Evolutionary conservation across 2,113 vertebrate genomes (phyloP).

Genomic region (Plecturocebus donacophilus): DNA sequence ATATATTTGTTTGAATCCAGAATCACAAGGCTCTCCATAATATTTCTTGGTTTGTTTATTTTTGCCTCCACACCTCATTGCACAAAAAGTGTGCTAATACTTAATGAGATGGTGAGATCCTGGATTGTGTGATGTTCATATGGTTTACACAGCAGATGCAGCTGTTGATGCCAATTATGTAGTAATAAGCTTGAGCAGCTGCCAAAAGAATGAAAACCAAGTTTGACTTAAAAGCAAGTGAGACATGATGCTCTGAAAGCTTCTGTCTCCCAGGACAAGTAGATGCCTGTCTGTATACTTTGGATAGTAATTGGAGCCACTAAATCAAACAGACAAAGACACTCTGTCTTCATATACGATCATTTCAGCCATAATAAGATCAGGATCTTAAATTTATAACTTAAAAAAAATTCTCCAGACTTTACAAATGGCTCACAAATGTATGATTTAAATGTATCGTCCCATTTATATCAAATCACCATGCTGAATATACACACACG

Average conservation of each 20-base stretch:
- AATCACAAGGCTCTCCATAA: background rate
- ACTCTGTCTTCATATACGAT: background rate
- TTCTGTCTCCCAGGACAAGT: background rate
- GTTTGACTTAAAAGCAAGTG: conserved; percentile 12
- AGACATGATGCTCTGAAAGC: background rate
- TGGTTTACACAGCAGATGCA: conserved; percentile 61
- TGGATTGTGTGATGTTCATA: background rate
- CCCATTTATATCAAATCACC: conserved; percentile 39
- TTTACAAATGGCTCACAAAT: conserved; percentile 32
- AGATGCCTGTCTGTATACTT: background rate
- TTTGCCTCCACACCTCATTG: background rate
- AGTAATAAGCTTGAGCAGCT: conserved; percentile 64
- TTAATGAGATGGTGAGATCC: conserved; percentile 37
- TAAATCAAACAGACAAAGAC: background rate
- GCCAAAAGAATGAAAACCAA: conserved; percentile 56
- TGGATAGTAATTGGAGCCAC: background rate
- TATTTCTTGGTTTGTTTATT: background rate
- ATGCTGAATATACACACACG: background rate
- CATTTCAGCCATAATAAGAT: background rate
- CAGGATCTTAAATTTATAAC: background rate
- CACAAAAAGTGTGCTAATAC: conserved; percentile 26
- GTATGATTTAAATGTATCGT: background rate
- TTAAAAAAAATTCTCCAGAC: background rate
- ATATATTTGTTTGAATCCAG: background rate
- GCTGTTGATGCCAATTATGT: conserved; percentile 67